A percentile compares a stretch with the other conserved stretches of the same genome.
Evolutionary conservation across 2,113 vertebrate genomes (phyloP).

Genomic region (Pachypanchax playfairii): DNA sequence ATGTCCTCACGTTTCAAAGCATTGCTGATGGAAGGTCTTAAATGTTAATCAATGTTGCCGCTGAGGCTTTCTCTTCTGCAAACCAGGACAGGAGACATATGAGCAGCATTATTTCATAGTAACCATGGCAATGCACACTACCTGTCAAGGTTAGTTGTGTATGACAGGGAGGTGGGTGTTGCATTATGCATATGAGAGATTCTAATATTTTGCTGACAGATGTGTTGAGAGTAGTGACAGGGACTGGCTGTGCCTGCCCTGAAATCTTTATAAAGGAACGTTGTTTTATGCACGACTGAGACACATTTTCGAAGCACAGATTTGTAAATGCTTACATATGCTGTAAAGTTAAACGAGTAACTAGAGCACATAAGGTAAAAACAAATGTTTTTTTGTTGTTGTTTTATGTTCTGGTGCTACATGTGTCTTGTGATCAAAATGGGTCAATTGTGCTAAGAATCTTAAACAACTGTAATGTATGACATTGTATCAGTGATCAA

Average conservation of each 20-base stretch:
- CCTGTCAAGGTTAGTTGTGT: slow-evolving; percentile 53
- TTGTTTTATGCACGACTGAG: background rate
- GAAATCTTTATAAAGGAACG: slow-evolving; percentile 20
- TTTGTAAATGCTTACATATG: slow-evolving; percentile 7
- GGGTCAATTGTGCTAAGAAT: background rate
- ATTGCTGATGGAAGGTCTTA: slow-evolving; percentile 36
- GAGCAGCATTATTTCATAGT: slow-evolving; percentile 25
- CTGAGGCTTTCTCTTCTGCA: slow-evolving; percentile 6
- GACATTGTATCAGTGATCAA: too few species aligned
- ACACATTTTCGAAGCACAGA: slow-evolving; percentile 7
- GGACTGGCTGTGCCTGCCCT: slow-evolving; percentile 17
- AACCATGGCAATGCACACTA: slow-evolving; percentile 48
- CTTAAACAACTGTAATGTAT: background rate
- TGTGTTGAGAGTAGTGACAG: slow-evolving; percentile 36
- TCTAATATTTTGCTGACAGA: slow-evolving; percentile 33
- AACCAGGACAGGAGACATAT: background rate
- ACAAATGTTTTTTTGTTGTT: slow-evolving; percentile 16
- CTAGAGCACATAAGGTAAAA: slow-evolving; percentile 4
- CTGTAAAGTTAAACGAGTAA: slow-evolving; percentile 2
- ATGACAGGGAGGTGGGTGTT: slow-evolving; percentile 40
- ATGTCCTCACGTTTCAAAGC: too few species aligned
- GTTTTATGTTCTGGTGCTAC: background rate
- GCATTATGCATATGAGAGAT: slow-evolving; percentile 35
- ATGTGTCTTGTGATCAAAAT: slow-evolving; percentile 10
- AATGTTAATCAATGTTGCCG: slow-evolving; percentile 51